phyloP scores from a whole-genome alignment of 2,888 invertebrate genomes.

The Dorcus parallelipipedus region DNA sequence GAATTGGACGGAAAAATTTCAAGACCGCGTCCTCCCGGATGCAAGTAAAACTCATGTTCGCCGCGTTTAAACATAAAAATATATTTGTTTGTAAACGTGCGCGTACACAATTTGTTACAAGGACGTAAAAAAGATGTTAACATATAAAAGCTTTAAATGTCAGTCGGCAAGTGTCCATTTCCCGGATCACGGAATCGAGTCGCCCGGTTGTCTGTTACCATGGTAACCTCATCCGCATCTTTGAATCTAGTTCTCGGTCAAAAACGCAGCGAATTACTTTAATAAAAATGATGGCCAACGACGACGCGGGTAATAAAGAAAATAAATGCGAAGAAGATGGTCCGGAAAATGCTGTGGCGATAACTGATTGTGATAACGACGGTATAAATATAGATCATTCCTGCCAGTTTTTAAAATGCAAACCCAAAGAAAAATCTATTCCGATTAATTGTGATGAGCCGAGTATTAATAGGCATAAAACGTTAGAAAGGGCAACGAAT shows the following conservation, averaged over 20 bases:
- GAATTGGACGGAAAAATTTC: no score
- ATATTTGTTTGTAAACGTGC: no score
- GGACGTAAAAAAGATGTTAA: constrained; percentile 8
- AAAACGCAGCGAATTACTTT: background rate
- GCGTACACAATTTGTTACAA: background rate
- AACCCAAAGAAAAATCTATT: constrained; percentile 29
- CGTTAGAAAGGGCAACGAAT: constrained; percentile 32
- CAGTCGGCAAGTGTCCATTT: background rate
- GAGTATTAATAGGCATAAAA: constrained; percentile 25
- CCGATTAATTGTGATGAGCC: constrained; percentile 14
- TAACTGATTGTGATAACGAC: constrained; percentile 20
- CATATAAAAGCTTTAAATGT: constrained; percentile 3
- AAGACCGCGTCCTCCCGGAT: no score
- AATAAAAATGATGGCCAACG: constrained; percentile 20
- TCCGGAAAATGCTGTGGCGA: constrained; percentile 15
- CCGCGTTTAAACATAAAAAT: no score
- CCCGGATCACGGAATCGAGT: constrained; percentile 21
- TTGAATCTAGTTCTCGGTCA: constrained; percentile 14
- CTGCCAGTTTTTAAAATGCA: constrained; percentile 37
- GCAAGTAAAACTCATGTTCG: no score
- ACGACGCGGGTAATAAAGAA: constrained; percentile 9
- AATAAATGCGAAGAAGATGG: constrained; percentile 18
- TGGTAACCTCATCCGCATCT: constrained; percentile 39
- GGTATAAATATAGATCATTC: constrained; percentile 23
- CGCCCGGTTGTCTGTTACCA: constrained; percentile 47